These are phyloP conservation scores for Ochotona princeps DNA, from an alignment of 2,113 vertebrate species.

Conservation along the genomic window DNA sequence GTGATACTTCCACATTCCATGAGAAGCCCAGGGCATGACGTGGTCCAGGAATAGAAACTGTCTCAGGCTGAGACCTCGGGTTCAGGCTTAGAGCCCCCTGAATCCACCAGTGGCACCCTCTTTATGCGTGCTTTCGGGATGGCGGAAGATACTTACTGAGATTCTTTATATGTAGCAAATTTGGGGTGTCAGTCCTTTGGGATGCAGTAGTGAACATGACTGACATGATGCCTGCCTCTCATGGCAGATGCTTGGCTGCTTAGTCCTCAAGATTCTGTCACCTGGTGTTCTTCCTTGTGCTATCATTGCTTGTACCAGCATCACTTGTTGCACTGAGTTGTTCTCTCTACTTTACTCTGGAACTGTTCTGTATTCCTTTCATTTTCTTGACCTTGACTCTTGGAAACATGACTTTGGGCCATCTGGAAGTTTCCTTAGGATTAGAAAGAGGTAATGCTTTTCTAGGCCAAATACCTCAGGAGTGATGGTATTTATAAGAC, in stretches of 20 bases:
- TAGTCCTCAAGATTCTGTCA: neutral
- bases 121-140: neutral
- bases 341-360: neutral
- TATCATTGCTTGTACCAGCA: neutral
- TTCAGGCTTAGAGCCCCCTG: neutral
- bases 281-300: neutral
- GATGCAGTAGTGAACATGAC: neutral
- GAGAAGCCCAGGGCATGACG: neutral
- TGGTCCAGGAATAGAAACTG: neutral
- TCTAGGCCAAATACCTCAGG: neutral
- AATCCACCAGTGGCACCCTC: neutral
- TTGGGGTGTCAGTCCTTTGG: neutral
- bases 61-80: neutral
- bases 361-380: neutral
- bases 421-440: neutral
- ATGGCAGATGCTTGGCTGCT: neutral
- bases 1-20: neutral
- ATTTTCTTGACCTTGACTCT: constrained; percentile 6
- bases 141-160: neutral
- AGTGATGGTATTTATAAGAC: neutral
- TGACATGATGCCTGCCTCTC: neutral
- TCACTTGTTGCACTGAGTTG: neutral
- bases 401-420: neutral
- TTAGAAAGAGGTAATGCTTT: neutral
- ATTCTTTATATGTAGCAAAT: too few relatives aligned